These are phyloP conservation scores for Allolobophora icterica DNA, from an alignment of 2,888 invertebrate species.

Conservation along the genomic window DNA sequence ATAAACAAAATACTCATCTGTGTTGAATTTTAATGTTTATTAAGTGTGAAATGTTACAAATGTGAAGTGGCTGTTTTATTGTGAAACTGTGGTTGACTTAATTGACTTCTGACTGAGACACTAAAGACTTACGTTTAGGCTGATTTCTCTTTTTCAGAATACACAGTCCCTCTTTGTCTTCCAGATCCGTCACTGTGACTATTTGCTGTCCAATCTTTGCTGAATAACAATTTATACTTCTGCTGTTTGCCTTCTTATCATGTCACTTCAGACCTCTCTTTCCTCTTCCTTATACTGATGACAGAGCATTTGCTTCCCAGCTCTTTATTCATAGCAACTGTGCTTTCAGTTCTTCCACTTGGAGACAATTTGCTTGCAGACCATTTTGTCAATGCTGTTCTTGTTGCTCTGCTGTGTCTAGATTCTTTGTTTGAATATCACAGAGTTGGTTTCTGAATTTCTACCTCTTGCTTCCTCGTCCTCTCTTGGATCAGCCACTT, in stretches of 20 bases:
- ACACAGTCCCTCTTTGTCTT: neutral
- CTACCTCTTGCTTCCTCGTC: neutral
- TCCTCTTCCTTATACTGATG: neutral
- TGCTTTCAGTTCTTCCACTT: neutral
- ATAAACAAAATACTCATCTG: neutral
- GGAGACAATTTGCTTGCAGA: neutral
- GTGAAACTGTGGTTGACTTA: neutral
- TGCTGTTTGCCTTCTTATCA: neutral
- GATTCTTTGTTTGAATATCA: neutral
- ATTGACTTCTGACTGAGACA: neutral
- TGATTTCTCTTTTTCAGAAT: neutral
- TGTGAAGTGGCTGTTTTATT: neutral
- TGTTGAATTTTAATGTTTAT: neutral
- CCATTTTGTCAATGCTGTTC: neutral
- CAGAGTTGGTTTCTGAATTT: neutral
- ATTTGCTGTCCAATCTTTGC: neutral
- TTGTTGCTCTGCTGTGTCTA: neutral
- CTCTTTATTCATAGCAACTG: neutral
- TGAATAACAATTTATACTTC: neutral
- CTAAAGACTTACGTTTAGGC: neutral
- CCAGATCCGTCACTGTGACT: neutral
- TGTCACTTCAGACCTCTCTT: neutral
- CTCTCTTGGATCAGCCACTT: neutral
- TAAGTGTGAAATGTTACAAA: neutral
- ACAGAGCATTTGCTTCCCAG: neutral